A percentile compares a stretch with the other conserved stretches of the same genome.
Evolutionary conservation across 2,113 vertebrate species (phyloP).

Genomic region (Coracopsis vasa): DNA sequence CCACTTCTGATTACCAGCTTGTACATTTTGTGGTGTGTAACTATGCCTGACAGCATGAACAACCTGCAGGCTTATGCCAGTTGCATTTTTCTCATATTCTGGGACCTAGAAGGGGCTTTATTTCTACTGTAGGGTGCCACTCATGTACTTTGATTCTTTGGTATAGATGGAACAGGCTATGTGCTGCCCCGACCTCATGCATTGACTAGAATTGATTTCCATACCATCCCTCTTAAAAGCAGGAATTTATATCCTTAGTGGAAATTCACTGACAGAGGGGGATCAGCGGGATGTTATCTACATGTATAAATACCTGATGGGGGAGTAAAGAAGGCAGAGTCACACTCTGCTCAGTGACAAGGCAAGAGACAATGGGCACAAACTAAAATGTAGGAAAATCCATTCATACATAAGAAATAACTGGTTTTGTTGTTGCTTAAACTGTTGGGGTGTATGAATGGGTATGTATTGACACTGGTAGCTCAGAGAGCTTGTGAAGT

Average conservation of each 20-base stretch:
- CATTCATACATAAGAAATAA: not conserved
- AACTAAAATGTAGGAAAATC: not conserved
- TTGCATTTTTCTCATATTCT: not conserved
- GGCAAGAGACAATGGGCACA: not conserved
- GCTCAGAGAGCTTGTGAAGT: not conserved
- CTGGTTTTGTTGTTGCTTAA: not conserved
- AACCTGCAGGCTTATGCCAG: not conserved
- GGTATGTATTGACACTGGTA: rapidly evolving
- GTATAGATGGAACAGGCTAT: not conserved
- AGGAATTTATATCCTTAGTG: not conserved
- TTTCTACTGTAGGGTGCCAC: not conserved
- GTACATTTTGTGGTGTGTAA: not conserved
- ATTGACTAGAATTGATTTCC: not conserved
- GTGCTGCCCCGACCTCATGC: not conserved
- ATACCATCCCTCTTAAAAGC: not conserved
- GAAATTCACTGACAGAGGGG: not conserved
- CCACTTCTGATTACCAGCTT: not conserved
- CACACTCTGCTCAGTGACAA: not conserved
- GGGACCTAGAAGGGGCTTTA: not conserved
- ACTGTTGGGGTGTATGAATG: not conserved
- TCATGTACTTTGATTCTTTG: not conserved
- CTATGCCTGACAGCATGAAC: not conserved
- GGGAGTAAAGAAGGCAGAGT: not conserved
- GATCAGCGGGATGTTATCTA: not conserved
- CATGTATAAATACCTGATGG: not conserved